Percentiles rank a stretch among this genome's conserved stretches.
Conservation (phyloP, 2,797 vertebrate genomes). For the Sciaenops ocellatus region DNA sequence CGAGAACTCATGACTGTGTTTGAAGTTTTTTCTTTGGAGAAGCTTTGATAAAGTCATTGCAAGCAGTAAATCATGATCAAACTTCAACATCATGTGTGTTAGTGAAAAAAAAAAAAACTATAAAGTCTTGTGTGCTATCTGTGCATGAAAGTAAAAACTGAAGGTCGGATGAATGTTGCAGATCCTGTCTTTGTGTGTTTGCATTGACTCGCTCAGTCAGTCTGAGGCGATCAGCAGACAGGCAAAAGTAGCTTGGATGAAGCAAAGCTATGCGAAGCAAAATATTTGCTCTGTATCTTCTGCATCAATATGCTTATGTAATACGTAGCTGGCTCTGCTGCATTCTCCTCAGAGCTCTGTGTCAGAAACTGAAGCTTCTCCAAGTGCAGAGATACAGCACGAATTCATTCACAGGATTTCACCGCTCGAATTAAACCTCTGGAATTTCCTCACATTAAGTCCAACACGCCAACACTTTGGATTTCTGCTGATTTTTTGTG, state of each 20-base stretch:
- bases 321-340: slow-evolving; percentile 66
- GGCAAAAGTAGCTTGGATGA: slow-evolving; percentile 45
- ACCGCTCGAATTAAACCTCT: slow-evolving; percentile 14
- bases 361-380: slow-evolving; percentile 41
- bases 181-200: slow-evolving; percentile 42
- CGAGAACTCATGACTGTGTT: slow-evolving; percentile 23
- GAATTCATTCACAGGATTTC: slow-evolving; percentile 41
- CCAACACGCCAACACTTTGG: not conserved
- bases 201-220: slow-evolving; percentile 8
- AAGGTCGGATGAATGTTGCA: slow-evolving; percentile 37
- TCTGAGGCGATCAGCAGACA: slow-evolving; percentile 26
- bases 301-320: slow-evolving; percentile 73
- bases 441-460: slow-evolving; percentile 27
- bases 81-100: not conserved
- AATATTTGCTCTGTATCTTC: slow-evolving; percentile 72
- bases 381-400: slow-evolving; percentile 38
- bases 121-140: not conserved
- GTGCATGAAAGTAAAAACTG: not conserved
- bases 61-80: not conserved
- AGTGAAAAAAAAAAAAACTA: not conserved
- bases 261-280: slow-evolving; percentile 59
- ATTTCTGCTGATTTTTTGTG: not conserved
- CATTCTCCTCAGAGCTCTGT: slow-evolving; percentile 54
- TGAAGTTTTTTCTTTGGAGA: slow-evolving; percentile 6
- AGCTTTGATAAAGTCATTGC: slow-evolving; percentile 19